Conservation (phyloP, 2,113 vertebrate species). For the Pollimyrus isidori region DNA sequence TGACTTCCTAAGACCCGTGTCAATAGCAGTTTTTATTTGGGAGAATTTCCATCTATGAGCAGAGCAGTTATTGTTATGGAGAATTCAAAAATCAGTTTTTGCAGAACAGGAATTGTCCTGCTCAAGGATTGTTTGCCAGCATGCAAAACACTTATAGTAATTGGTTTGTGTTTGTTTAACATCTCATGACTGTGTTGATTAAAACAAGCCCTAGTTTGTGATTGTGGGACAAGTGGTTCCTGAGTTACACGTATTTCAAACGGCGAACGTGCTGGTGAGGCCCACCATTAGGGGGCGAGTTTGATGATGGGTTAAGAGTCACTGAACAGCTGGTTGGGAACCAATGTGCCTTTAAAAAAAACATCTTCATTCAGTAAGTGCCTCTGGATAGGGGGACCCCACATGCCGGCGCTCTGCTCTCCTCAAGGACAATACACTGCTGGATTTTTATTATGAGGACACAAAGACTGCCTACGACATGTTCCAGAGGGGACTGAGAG, state of each 20-base stretch:
- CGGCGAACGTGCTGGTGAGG: too few species aligned
- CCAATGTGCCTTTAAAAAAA: not conserved
- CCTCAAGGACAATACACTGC: slow-evolving; percentile 53
- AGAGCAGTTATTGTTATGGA: not conserved
- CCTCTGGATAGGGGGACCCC: slow-evolving; percentile 47
- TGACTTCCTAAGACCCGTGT: not conserved
- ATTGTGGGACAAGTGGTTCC: not conserved
- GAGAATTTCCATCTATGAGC: not conserved
- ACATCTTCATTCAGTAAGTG: not conserved
- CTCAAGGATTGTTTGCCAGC: not conserved
- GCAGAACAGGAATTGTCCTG: not conserved
- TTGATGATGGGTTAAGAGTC: not conserved
- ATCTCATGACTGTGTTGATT: not conserved
- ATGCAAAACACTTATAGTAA: not conserved
- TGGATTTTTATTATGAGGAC: slow-evolving; percentile 66
- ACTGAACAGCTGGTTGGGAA: not conserved
- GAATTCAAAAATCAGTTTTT: not conserved
- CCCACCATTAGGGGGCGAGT: not conserved
- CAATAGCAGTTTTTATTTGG: not conserved
- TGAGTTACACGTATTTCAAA: not conserved
- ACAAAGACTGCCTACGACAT: slow-evolving; percentile 62
- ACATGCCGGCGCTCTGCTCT: slow-evolving; percentile 61
- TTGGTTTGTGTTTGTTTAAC: not conserved
- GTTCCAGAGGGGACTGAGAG: slow-evolving; percentile 61
- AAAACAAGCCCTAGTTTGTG: not conserved